Evolutionary conservation across 92 coral and sea anemone genomes (phyloP).

Genomic region (Ricordea florida): DNA sequence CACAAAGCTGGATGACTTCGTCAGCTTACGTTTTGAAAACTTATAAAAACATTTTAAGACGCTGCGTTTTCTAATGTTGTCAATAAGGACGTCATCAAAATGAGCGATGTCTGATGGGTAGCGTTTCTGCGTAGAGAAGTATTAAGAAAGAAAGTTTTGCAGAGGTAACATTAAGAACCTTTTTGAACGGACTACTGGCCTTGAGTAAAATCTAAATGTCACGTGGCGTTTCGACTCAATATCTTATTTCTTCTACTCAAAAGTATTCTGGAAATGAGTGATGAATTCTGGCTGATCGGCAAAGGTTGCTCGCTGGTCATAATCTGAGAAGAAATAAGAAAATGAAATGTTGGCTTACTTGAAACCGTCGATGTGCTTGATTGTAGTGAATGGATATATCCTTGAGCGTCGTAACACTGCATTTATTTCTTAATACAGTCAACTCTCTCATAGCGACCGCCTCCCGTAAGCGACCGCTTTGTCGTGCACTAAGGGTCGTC

Average conservation of each 20-base stretch:
- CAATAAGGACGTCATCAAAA: slow-evolving; percentile 52
- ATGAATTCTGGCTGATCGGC: background rate
- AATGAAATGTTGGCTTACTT: background rate
- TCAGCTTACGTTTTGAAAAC: slow-evolving; percentile 70
- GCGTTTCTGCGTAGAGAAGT: slow-evolving; percentile 21
- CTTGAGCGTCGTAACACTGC: no score
- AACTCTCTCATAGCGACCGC: no score
- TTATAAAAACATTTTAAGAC: slow-evolving; percentile 77
- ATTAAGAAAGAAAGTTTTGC: background rate
- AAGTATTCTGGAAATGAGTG: slow-evolving; percentile 1
- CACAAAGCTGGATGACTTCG: slow-evolving; percentile 81
- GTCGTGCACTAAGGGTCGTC: no score
- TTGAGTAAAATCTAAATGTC: background rate
- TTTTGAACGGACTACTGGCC: background rate
- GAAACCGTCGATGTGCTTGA: background rate
- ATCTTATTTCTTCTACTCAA: slow-evolving; percentile 4
- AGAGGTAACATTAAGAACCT: background rate
- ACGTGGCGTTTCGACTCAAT: no score
- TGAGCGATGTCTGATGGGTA: slow-evolving; percentile 20
- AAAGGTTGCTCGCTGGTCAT: background rate
- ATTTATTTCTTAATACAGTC: no score
- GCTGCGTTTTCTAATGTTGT: slow-evolving; percentile 32
- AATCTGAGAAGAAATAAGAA: background rate
- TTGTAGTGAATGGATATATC: no score
- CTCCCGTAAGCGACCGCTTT: no score